Evolutionary conservation across 2,113 vertebrate genomes (phyloP).

Genomic region (Chiloscyllium plagiosum): DNA sequence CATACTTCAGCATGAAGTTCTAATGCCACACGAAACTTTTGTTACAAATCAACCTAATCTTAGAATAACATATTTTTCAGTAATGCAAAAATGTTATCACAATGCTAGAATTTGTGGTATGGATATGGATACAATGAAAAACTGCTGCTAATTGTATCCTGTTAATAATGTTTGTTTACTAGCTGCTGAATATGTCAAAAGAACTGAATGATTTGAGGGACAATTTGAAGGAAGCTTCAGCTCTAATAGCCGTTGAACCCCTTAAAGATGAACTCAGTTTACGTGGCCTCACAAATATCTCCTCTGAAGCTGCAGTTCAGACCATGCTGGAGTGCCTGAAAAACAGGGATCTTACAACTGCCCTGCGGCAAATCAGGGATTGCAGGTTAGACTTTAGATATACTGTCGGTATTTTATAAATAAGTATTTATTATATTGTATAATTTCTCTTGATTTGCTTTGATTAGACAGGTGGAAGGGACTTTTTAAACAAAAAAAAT

Average conservation of each 20-base stretch:
- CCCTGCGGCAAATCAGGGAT: slow-evolving; percentile 82
- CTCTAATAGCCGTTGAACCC: slow-evolving; percentile 69
- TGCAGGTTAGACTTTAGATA: slow-evolving; percentile 70
- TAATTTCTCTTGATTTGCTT: not conserved
- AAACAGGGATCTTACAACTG: slow-evolving; percentile 83
- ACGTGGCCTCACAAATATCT: slow-evolving; percentile 67
- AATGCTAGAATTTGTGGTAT: not conserved
- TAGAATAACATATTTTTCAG: slow-evolving; percentile 5
- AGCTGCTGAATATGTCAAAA: slow-evolving; percentile 96
- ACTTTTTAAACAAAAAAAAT: not conserved
- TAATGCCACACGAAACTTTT: not conserved
- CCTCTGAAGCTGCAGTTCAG: slow-evolving; percentile 87
- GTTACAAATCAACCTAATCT: not conserved
- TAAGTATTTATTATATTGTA: not conserved
- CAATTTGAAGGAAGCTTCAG: slow-evolving; percentile 79
- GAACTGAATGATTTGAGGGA: slow-evolving; percentile 87
- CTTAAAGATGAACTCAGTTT: slow-evolving; percentile 56
- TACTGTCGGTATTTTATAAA: no score
- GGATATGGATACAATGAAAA: slow-evolving; percentile 36
- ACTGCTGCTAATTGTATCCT: not conserved
- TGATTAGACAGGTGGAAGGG: not conserved
- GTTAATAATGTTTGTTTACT: slow-evolving; percentile 42
- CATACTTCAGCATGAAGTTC: not conserved
- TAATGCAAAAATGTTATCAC: not conserved
- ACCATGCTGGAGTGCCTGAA: slow-evolving; percentile 90